Evolutionary conservation across 2,113 vertebrate species (phyloP).

Genomic region (Oxyruncus cristatus): DNA sequence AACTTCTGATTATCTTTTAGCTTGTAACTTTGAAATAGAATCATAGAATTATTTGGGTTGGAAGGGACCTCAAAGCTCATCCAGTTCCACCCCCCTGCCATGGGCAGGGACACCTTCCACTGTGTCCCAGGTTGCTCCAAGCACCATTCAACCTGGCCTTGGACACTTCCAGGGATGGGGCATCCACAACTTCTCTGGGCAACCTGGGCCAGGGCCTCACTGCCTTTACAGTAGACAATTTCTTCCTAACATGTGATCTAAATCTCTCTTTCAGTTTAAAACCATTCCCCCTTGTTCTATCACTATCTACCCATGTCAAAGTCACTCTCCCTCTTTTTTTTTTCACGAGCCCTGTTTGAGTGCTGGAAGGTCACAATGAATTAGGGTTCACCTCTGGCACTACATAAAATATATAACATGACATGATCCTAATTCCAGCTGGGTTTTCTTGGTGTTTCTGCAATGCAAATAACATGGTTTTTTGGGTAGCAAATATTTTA

Average conservation of each 20-base stretch:
- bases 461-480: no score
- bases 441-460: neutral
- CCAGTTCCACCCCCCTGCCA: neutral
- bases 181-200: neutral
- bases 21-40: neutral
- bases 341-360: neutral
- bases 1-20: neutral
- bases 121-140: neutral
- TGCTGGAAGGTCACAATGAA: neutral
- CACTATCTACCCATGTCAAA: neutral
- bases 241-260: neutral
- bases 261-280: neutral
- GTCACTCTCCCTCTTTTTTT: neutral
- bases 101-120: neutral
- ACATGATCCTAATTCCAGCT: neutral
- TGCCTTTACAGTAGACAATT: neutral
- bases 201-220: neutral
- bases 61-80: neutral
- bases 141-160: neutral
- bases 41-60: neutral
- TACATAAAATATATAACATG: fast-evolving
- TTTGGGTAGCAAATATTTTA: neutral
- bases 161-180: neutral
- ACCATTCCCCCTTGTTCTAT: no score
- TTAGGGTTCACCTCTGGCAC: neutral